Conservation (phyloP, 2,888 invertebrate genomes). For the Bugulina stolonifera region DNA sequence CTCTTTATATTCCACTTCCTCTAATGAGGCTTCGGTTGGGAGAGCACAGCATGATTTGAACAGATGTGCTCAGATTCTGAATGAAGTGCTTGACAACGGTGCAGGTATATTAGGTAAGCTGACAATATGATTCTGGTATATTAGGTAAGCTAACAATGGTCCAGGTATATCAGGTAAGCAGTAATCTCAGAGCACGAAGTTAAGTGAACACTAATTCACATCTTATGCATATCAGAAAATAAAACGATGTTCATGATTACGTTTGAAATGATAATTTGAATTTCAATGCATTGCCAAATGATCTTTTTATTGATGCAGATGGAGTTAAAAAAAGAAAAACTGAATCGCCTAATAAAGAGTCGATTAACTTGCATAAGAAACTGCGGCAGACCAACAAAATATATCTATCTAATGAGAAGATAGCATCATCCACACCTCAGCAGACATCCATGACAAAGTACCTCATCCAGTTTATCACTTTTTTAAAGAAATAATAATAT, state of each 20-base stretch:
- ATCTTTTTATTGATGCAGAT: no score
- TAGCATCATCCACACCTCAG: conserved; percentile 4
- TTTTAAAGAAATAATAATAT: no score
- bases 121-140: no score
- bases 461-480: no score
- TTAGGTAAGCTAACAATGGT: no score
- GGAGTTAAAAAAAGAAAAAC: conserved; percentile 20
- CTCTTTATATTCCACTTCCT: conserved; percentile 36
- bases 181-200: no score
- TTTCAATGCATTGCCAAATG: no score
- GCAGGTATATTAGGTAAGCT: conserved; percentile 31
- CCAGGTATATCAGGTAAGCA: no score
- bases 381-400: conserved; percentile 10
- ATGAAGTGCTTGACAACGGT: conserved; percentile 33
- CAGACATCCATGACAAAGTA: not conserved
- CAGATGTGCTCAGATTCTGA: conserved; percentile 35
- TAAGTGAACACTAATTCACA: no score
- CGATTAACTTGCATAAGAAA: not conserved
- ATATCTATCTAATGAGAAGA: not conserved
- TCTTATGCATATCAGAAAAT: no score
- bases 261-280: no score
- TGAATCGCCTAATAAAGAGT: not conserved
- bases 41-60: conserved; percentile 34
- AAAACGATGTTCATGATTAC: no score
- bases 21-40: conserved; percentile 33